Evolutionary conservation across 1,140 invertebrate genomes (phyloP), one percentile per base, ranked within the genome.

Genomic region (Charaxes varanes): DNA sequence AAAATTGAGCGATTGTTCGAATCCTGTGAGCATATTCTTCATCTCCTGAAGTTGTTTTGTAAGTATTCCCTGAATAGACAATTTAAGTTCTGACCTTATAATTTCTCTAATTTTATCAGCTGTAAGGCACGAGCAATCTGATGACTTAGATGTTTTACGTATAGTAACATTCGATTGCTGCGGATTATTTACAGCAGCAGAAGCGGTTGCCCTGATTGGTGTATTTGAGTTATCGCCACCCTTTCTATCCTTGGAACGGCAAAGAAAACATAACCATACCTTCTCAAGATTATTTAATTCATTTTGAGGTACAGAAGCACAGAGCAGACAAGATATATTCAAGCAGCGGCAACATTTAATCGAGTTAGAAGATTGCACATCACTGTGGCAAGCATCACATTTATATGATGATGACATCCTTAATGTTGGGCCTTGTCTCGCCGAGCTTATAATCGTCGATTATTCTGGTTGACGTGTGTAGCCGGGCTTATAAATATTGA

Each of bases 151-250:
- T 26, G n/a, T 6, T 26, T 8, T 26, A 26, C 24, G 24, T 5
- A 26, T 10, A 5, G 24, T 26, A 8, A 26, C 24, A 26, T 26
- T 26, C n/a, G n/a, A n/a, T n/a, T n/a, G n/a, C n/a, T n/a, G n/a
- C n/a, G n/a, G n/a, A n/a, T n/a, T n/a, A 22, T 22, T 22, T 22
- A 22, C 10, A n/a, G 21, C 6, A n/a, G 21, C 21, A n/a, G n/a
- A n/a, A n/a, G n/a, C n/a, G n/a, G n/a, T n/a, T 22, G 10, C 6
- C 10, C 21, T 22, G 10, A 22, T 8, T n/a, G 21, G 21, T n/a
- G 21, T 22, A 22, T 22, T 22, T 6, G 21, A 22, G 21, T 22
- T 22, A 22, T 22, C 21, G 2, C 21, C 21, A 22, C 21, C 21
- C 10, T 22, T 22, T 22, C 21, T 22, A n/a, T 22, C 21, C 21